These are phyloP conservation scores for Zaprionus ghesquierei DNA, from an alignment of 1,140 invertebrate species.

Conservation along the genomic window DNA sequence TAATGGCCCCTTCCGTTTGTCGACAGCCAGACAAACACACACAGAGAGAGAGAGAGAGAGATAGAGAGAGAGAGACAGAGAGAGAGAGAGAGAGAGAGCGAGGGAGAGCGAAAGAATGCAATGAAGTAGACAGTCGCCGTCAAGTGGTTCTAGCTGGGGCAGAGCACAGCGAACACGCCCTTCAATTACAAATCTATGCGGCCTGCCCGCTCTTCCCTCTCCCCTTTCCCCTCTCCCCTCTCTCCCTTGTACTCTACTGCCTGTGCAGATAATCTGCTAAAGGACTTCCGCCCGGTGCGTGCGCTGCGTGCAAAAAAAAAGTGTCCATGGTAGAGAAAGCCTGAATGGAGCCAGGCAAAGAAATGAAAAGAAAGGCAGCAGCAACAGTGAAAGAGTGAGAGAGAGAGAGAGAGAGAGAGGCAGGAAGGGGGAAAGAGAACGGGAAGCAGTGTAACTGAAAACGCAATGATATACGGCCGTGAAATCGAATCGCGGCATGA, in stretches of 20 bases:
- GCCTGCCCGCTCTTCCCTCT: background rate
- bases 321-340: slow-evolving; percentile 1
- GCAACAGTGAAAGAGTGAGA: background rate
- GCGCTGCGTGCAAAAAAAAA: slow-evolving; percentile 51
- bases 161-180: slow-evolving; percentile 69
- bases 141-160: slow-evolving; percentile 20
- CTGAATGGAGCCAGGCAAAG: slow-evolving; percentile 7
- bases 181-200: slow-evolving; percentile 81
- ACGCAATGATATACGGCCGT: slow-evolving; percentile 78
- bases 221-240: background rate
- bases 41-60: background rate
- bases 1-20: slow-evolving; percentile 78
- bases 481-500: slow-evolving; percentile 64
- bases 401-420: background rate
- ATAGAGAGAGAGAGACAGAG: background rate
- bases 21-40: slow-evolving; percentile 7
- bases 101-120: slow-evolving; percentile 21
- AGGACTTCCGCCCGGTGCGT: slow-evolving; percentile 79
- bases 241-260: background rate
- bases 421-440: background rate
- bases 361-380: slow-evolving; percentile 9
- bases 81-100: background rate
- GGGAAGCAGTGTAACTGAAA: slow-evolving; percentile 61
- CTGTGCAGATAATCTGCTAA: slow-evolving; percentile 77
- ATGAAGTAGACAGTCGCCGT: slow-evolving; percentile 42